Evolutionary conservation across 2,888 invertebrate genomes (phyloP), one percentile per base, ranked within the genome.

Genomic region (Gasteruption jaculator): DNA sequence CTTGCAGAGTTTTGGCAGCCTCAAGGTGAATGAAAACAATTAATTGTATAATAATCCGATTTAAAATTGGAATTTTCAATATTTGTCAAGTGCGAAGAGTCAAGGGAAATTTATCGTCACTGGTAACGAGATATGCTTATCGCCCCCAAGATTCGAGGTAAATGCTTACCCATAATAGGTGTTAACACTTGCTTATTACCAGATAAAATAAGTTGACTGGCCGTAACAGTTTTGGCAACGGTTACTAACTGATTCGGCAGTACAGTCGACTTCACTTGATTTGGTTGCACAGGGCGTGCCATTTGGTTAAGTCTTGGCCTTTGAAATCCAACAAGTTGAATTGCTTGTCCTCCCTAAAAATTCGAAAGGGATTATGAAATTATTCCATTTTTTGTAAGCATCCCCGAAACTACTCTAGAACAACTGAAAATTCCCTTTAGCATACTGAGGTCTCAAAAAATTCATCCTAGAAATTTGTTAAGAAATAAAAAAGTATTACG

Each of bases 321-420:
- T 46, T 68, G 71, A 51, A 71, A 60, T 58, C 71, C 69, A 46
- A 71, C 66, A 30, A 71, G 63, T 54, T 71, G 68, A 50, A 70
- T 68, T 26, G 66, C 61, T 46, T 63, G 68, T 21, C 64, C 68
- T 44, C 64, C 61, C 66, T 68, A 39, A 30, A 7, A 25, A 33
- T 30, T 11, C 26, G 10, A 8, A 19, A 6, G 33, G 38, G 30
- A 20, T 16, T 15, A 26, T 30, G 10, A n/a, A 15, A 15, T 29
- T 5, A 31, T 15, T 22, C 15, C 18, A 30, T 12, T 16, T 12
- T 12, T 30, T 30, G 5, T 30, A n/a, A 27, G n/a, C n/a, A n/a
- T n/a, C n/a, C n/a, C n/a, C n/a, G n/a, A n/a, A n/a, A n/a, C n/a
- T n/a, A n/a, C n/a, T n/a, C n/a, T n/a, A n/a, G n/a, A n/a, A n/a